Conservation (phyloP, 2,797 vertebrate species). For the Novumbra hubbsi region DNA sequence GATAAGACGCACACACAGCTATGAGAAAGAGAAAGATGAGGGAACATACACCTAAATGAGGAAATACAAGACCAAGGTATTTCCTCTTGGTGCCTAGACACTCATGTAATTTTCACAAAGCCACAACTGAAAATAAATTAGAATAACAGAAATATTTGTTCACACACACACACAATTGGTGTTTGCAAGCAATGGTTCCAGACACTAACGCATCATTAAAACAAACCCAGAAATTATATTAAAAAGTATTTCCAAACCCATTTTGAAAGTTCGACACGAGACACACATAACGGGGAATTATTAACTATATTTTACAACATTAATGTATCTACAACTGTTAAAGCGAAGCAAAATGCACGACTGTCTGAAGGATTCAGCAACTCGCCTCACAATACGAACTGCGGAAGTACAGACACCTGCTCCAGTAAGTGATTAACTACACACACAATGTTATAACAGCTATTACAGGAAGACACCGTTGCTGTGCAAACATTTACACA, state of each 20-base stretch:
- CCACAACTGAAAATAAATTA: background rate
- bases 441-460: background rate
- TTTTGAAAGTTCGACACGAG: background rate
- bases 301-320: too few species aligned
- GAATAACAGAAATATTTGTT: background rate
- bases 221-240: background rate
- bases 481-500: background rate
- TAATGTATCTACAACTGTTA: too few species aligned
- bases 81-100: constrained; percentile 3
- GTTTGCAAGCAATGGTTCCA: background rate
- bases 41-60: constrained; percentile 8
- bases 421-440: constrained; percentile 11
- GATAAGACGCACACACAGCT: background rate
- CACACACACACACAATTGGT: background rate
- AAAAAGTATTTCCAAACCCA: background rate
- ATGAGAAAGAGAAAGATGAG: background rate
- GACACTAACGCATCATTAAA: background rate
- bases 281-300: background rate
- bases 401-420: constrained; percentile 42
- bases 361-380: background rate
- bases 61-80: constrained; percentile 9
- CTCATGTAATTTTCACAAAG: background rate
- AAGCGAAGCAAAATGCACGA: background rate
- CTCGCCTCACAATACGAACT: background rate
- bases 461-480: background rate